Evolutionary conservation across 2,113 vertebrate species (phyloP).

Genomic region (Siniperca knerii): DNA sequence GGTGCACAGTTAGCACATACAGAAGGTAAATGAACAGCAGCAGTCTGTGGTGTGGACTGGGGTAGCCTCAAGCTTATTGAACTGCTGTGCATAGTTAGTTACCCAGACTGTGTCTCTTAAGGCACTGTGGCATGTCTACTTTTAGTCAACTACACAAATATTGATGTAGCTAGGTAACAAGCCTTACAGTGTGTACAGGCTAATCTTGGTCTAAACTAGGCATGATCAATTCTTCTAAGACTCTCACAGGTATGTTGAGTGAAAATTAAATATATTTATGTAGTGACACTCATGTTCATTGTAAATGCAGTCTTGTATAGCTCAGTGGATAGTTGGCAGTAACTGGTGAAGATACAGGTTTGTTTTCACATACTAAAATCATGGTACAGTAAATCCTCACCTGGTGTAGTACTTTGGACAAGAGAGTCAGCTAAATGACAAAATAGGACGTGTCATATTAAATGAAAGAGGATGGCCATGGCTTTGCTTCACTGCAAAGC

Average conservation of each 20-base stretch:
- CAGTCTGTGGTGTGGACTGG: slow-evolving; percentile 43
- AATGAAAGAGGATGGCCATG: not conserved
- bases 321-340: not conserved
- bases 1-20: slow-evolving; percentile 46
- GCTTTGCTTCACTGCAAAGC: slow-evolving; percentile 16
- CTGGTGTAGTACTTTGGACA: not conserved
- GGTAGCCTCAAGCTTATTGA: slow-evolving; percentile 41
- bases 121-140: slow-evolving; percentile 29
- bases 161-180: slow-evolving; percentile 65
- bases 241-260: not conserved
- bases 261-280: not conserved
- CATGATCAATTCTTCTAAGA: not conserved
- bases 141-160: slow-evolving; percentile 59
- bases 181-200: not conserved
- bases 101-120: slow-evolving; percentile 41
- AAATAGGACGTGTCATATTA: not conserved
- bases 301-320: not conserved
- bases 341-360: not conserved
- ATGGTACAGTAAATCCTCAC: not conserved
- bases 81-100: slow-evolving; percentile 37
- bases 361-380: not conserved
- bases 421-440: not conserved
- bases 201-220: slow-evolving; percentile 17
- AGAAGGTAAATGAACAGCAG: slow-evolving; percentile 60
- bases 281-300: not conserved